Evolutionary conservation across 2,888 invertebrate genomes (phyloP).

Genomic region (Hyles lineata): DNA sequence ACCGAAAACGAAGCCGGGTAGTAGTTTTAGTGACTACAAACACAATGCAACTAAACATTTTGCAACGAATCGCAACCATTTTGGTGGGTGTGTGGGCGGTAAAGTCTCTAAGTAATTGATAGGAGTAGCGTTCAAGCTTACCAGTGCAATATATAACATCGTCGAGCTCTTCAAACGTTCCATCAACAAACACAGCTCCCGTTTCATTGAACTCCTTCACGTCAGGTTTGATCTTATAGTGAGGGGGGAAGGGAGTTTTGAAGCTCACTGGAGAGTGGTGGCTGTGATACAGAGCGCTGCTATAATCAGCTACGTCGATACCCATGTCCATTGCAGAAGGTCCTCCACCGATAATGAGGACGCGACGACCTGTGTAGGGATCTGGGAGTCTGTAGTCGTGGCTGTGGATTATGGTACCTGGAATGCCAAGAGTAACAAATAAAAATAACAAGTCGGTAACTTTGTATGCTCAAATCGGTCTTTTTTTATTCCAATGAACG

Average conservation of each 20-base stretch:
- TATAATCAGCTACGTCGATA: conserved; percentile 83
- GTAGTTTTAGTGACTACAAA: too few relatives aligned
- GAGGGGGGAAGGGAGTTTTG: conserved; percentile 71
- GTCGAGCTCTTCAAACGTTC: conserved; percentile 85
- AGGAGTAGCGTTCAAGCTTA: conserved; percentile 36
- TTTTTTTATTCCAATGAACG: too few relatives aligned
- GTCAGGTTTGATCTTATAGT: conserved; percentile 81
- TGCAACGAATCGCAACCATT: too few relatives aligned
- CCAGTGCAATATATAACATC: conserved; percentile 90
- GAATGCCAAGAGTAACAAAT: conserved; percentile 44
- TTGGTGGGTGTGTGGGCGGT: too few relatives aligned
- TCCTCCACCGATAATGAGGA: conserved; percentile 89
- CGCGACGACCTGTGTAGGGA: conserved; percentile 82
- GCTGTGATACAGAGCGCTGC: conserved; percentile 77
- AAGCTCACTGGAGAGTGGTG: conserved; percentile 76
- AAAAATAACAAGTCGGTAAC: too few relatives aligned
- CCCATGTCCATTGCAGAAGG: conserved; percentile 91
- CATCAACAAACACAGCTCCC: conserved; percentile 86
- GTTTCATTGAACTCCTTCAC: conserved; percentile 78
- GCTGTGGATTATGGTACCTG: conserved; percentile 88
- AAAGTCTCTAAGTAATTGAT: too few relatives aligned
- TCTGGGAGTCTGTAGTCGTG: conserved; percentile 89
- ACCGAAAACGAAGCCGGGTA: too few relatives aligned
- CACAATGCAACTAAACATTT: too few relatives aligned
- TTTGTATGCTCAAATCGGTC: too few relatives aligned